phyloP scores from a whole-genome alignment of 2,113 vertebrate species.

The Hirundichthys speculiger region DNA sequence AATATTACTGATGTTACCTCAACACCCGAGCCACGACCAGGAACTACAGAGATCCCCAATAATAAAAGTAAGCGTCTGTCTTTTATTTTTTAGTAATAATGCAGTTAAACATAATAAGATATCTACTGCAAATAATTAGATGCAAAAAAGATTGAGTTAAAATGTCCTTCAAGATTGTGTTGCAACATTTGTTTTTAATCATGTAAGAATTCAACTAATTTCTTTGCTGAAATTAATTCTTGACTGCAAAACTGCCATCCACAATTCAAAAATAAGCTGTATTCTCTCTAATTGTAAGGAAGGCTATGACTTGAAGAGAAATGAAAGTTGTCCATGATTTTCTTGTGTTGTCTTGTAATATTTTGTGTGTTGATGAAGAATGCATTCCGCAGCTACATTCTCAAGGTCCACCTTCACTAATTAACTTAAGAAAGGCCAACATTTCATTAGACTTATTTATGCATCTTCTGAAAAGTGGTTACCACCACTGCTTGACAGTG shows the following conservation, averaged over 20 bases:
- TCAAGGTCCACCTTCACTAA: background rate
- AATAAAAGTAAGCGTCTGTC: constrained; percentile 37
- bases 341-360: background rate
- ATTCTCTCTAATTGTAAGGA: background rate
- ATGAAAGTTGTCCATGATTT: background rate
- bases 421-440: background rate
- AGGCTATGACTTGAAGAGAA: background rate
- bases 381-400: background rate
- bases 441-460: too few species aligned
- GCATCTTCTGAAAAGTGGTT: too few species aligned
- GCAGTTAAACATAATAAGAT: background rate
- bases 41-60: constrained; percentile 19
- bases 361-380: constrained; percentile 2
- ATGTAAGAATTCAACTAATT: background rate
- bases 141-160: too few species aligned
- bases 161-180: too few species aligned
- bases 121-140: background rate
- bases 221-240: background rate
- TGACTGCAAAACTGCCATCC: background rate
- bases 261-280: background rate
- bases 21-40: constrained; percentile 22
- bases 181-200: background rate
- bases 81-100: background rate
- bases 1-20: constrained; percentile 28
- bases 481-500: background rate